phyloP scores from a whole-genome alignment of 2,797 vertebrate species.

The Helarctos malayanus region DNA sequence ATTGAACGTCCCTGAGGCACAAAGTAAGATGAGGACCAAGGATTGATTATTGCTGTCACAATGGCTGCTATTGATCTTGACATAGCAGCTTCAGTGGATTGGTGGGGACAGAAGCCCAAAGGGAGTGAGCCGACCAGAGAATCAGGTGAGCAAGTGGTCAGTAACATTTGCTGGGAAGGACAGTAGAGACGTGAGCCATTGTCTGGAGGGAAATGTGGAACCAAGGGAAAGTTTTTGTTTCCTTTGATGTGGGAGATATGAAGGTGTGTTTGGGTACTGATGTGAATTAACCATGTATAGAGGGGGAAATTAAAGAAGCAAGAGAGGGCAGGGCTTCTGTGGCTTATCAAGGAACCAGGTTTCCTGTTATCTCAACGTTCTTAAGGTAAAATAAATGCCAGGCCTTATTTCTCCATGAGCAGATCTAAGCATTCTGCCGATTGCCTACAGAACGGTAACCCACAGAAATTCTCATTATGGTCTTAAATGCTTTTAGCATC shows the following conservation, averaged over 20 bases:
- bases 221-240: not conserved
- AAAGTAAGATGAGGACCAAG: not conserved
- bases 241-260: not conserved
- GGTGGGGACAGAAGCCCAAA: not conserved
- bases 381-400: not conserved
- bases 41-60: not conserved
- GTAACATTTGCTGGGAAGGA: not conserved
- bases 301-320: not conserved
- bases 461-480: not conserved
- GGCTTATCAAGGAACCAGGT: not conserved
- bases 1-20: not conserved
- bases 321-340: not conserved
- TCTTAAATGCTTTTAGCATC: not conserved
- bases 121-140: not conserved
- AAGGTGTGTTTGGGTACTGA: not conserved
- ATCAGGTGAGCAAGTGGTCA: not conserved
- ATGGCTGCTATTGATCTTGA: not conserved
- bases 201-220: not conserved
- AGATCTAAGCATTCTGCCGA: not conserved
- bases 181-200: not conserved
- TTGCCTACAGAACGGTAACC: not conserved
- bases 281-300: not conserved
- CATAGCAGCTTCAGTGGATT: not conserved
- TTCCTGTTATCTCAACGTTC: not conserved
- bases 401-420: not conserved